These are phyloP conservation scores for Eurystomus gularis DNA, from an alignment of 2,113 vertebrate genomes.

Conservation along the genomic window DNA sequence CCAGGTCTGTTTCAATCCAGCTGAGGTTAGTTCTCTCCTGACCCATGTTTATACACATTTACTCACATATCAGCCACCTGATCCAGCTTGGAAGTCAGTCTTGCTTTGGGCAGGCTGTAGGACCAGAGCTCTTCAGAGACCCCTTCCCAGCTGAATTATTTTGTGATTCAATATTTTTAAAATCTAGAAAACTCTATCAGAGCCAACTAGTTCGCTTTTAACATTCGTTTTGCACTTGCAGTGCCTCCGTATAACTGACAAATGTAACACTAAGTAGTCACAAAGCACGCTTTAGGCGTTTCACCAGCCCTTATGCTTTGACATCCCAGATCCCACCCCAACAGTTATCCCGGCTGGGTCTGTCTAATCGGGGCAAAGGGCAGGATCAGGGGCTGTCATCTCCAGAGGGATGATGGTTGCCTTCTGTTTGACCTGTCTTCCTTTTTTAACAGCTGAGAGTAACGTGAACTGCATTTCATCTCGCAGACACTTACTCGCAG, in stretches of 20 bases:
- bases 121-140: neutral
- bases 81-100: neutral
- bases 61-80: neutral
- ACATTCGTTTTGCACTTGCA: neutral
- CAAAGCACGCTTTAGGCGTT: neutral
- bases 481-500: neutral
- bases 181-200: neutral
- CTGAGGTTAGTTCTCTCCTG: neutral
- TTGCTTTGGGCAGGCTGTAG: neutral
- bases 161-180: neutral
- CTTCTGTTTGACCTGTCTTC: constrained; percentile 33
- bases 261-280: neutral
- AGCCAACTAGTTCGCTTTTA: neutral
- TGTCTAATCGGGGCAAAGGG: neutral
- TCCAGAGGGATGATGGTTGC: neutral
- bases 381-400: neutral
- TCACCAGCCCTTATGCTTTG: neutral
- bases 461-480: neutral
- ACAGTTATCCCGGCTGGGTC: neutral
- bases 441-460: constrained; percentile 39
- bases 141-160: neutral
- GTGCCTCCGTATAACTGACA: neutral
- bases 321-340: neutral
- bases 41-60: neutral
- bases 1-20: neutral